Evolutionary conservation across 1,140 invertebrate genomes (phyloP), one percentile per base, ranked within the genome.

Genomic region (Papilio glaucus): DNA sequence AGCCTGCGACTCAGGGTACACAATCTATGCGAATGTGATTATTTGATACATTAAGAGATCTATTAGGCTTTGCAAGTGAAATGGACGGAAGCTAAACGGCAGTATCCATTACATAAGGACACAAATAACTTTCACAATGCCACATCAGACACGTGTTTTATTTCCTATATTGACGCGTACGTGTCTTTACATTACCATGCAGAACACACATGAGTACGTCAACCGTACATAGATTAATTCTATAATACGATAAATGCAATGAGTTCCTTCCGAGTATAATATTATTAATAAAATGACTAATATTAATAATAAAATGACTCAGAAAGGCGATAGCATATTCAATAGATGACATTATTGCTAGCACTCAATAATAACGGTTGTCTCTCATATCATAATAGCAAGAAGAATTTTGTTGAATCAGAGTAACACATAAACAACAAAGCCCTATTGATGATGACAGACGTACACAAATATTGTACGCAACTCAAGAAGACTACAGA

Each of bases 91-190:
- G 10, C 9, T 57, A 57, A 24, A 18, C 39, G 39, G 13, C 49
- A 10, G 49, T 12, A 24, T 57, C 49, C 49, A 39, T 65, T 65
- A 18, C 33, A 39, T 65, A 65, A 65, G n/a, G 15, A 18, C 13
- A 15, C 0, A 37, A 65, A 65, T 65, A 65, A 39, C 62, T 65
- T 65, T 65, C 62, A 65, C 62, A 65, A 39, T 39, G 33, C 33
- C 62, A 53, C 45, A 65, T 65, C 62, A 12, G 33, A 65, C 18
- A 65, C 37, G 18, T 65, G 39, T 65, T 33, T 37, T 21, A 62
- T 62, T 62, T 62, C 60, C 60, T 62, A 33, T 62, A 18, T n/a
- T 10, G 10, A 62, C 29, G 26, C 4, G 41, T 42, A 62, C 29
- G 60, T 62, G 26, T n/a, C n/a, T 24, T 9, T 26, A 57, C 21